Base-by-base conservation (phyloP, 2,797 vertebrate species). In the Eulemur coronatus region DNA sequence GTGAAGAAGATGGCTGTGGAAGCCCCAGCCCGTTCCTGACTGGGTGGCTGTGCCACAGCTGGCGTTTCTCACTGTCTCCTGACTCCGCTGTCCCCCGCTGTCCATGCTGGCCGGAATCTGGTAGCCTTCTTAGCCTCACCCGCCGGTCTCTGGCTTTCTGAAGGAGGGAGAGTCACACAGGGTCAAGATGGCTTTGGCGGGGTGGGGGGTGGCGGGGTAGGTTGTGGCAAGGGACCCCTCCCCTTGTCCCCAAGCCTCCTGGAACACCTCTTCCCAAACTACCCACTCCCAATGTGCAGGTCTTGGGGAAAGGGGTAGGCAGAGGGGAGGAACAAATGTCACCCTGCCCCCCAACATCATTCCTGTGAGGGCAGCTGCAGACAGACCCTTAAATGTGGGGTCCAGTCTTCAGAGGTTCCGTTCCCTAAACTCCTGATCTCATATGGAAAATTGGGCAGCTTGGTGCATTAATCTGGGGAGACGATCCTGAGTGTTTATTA, bases 181-280 rank as follows among this genome's bases (percentile, higher is more conserved):
- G 38, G 11, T 89, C 43, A 82, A 86, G 63, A 57, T 86, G 46
- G 41, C 30, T 75, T 28, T 22, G 30, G 30, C 18, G 7, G 52
- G 52, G 52, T 14, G 18, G 4, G 26, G 35, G 20, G 41, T 41
- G 43, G 43, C 10, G 5, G 15, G 35, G n/a, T 59, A 59, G 59
- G 18, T n/a, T 79, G n/a, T 28, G 41, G 20, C 3, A 11, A 97
- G 24, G 43, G 33, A 67, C 11, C 3, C 4, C 41, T 50, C 28
- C 20, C 43, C 46, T 89, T 70, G 17, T 79, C 5, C 30, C 30
- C 22, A 86, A 22, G 57, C 30, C 33, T 93, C 63, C 20, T 63
- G 78, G 55, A 93, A 84, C 24, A 78, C 80, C 11, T 90, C 76
- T 96, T 97, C 30, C 17, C 17, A 70, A 94, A 92, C 28, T 67